Base-by-base conservation (phyloP, 1,140 invertebrate genomes). In the Wiebesia pumilae region DNA sequence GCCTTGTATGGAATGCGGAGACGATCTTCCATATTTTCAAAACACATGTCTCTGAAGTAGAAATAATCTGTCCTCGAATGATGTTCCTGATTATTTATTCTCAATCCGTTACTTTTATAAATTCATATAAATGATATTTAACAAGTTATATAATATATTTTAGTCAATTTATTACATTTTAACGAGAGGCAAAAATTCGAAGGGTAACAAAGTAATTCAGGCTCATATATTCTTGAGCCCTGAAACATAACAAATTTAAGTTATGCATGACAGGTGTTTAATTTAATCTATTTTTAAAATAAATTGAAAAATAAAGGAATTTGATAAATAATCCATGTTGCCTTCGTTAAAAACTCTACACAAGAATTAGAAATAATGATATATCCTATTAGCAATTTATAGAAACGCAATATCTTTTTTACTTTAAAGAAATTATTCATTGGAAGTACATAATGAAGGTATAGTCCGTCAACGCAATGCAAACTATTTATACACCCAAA, bases 41-140 rank as follows among this genome's bases (percentile, higher is more conserved):
- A 75, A 84, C 83, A 84, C 73, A 58, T 84, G 83, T 84, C 38
- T 7, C 43, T 27, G 27, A 21, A 71, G 47, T 33, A 40, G 38
- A 27, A 40, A 24, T 12, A 67, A 14, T 38, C 19, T 38, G 19
- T 33, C 4, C 35, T 27, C 3, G 24, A n/a, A 40, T 12, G 33
- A 40, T 21, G 35, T 30, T 19, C 54, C 3, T n/a, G 33, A 71
- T 71, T 71, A 77, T 62, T 27, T 24, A n/a, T n/a, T 10, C 21
- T 7, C 43, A 47, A 6, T 47, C 43, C 6, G 43, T 14, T 62
- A n/a, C n/a, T 62, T 27, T 62, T 27, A 62, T 27, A 62, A 10
- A 62, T 62, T 27, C 24, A 24, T 27, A 24, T 62, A 62, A 24
- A 62, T 0, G 24, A 62, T 62, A 62, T 27, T 62, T 62, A 27